These are phyloP conservation scores for Eretmochelys imbricata DNA, from an alignment of 2,113 vertebrate genomes.

Conservation along the genomic window DNA sequence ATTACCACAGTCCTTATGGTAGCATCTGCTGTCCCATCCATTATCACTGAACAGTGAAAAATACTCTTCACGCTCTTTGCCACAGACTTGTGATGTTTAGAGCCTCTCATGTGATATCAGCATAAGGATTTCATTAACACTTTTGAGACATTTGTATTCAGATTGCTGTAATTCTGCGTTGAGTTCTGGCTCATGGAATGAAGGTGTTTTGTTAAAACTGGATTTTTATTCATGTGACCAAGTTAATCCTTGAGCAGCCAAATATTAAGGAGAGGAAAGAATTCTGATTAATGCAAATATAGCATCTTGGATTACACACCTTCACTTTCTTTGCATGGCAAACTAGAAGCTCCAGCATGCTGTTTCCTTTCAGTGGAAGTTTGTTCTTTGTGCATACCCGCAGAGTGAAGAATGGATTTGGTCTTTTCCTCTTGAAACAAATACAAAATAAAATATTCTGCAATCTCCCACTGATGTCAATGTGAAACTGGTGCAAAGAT, in stretches of 20 bases:
- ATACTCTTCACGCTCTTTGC: neutral
- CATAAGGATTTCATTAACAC: neutral
- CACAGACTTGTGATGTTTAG: neutral
- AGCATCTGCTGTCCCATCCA: neutral
- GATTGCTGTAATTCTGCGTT: neutral
- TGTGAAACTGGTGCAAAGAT: neutral
- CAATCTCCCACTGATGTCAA: neutral
- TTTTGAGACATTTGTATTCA: neutral
- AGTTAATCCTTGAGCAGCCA: neutral
- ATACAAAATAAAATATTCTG: neutral
- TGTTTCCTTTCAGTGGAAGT: neutral
- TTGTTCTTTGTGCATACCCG: neutral
- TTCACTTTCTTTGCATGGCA: neutral
- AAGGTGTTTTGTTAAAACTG: neutral
- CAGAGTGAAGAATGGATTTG: neutral
- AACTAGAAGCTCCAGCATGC: neutral
- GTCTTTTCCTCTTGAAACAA: neutral
- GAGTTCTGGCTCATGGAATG: neutral
- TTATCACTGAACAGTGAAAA: neutral
- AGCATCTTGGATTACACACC: neutral
- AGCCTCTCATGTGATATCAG: neutral
- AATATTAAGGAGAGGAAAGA: neutral
- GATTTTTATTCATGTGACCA: neutral
- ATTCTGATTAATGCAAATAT: neutral
- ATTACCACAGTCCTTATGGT: neutral